Conservation (phyloP, 2,888 invertebrate species). For the Orthosia incerta region DNA sequence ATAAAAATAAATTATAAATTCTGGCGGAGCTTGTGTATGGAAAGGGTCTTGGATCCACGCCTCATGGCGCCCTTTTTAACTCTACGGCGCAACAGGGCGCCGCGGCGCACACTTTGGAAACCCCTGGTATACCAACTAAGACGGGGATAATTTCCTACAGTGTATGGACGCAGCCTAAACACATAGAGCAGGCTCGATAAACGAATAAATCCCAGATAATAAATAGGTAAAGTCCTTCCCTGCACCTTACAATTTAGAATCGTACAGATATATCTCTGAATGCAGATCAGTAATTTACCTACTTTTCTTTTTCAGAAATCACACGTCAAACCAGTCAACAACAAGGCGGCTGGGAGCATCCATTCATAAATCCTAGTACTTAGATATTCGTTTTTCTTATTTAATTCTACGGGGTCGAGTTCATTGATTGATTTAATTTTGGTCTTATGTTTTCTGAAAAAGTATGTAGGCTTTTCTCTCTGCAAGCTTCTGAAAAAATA, state of each 20-base stretch:
- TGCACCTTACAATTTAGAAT: constrained; percentile 42
- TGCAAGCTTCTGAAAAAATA: not conserved
- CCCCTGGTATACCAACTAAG: too few relatives aligned
- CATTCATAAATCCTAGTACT: not conserved
- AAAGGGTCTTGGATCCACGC: too few relatives aligned
- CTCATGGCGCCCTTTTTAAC: too few relatives aligned
- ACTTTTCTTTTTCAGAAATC: constrained; percentile 38
- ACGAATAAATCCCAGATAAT: constrained; percentile 54
- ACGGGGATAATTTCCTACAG: constrained; percentile 39
- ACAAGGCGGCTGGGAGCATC: not conserved
- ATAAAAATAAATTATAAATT: too few relatives aligned
- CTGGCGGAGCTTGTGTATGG: too few relatives aligned
- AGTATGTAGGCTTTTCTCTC: not conserved
- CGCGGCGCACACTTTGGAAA: too few relatives aligned
- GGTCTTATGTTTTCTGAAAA: too few relatives aligned
- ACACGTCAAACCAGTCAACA: constrained; percentile 19
- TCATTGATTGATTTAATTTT: not conserved
- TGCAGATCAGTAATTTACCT: constrained; percentile 23
- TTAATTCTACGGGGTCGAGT: not conserved
- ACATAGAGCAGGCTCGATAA: constrained; percentile 51
- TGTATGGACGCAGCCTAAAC: constrained; percentile 39
- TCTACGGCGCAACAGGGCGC: too few relatives aligned
- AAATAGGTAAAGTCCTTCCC: constrained; percentile 37
- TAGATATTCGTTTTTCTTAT: too few relatives aligned
- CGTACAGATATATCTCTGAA: constrained; percentile 31